Base-by-base conservation (phyloP, 1,140 invertebrate genomes). In the Coboldia fuscipes region DNA sequence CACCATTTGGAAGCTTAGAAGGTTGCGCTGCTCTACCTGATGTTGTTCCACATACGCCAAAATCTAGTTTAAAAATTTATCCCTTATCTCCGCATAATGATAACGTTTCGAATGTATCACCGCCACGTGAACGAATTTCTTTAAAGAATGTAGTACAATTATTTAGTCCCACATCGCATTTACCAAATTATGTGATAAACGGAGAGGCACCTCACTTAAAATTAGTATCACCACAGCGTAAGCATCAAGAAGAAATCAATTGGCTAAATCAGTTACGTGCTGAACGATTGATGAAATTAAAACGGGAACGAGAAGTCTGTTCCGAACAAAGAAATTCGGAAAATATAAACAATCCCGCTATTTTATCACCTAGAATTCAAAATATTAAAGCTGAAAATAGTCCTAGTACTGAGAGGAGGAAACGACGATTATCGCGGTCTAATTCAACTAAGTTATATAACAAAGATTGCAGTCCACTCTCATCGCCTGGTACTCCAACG, bases 101-200 rank as follows among this genome's bases (percentile, higher is more conserved):
- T 30, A 13, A 13, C 15, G 16, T 33, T 16, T 8, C 3, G 1
- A 2, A 15, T 7, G 16, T 33, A 9, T 16, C 33, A 9, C 15
- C 20, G 7, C n/a, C 30, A 30, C 9, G 21, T 20, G 40, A 21
- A 36, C 37, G 15, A 30, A 42, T 34, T 3, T 37, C 38, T 39
- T 36, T 10, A n/a, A 22, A 12, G 20, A 12, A 16, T 6, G 39
- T 46, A 17, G 29, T 42, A 6, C 12, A 38, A 39, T 46, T 70
- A 51, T 53, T 50, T 29, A 75, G 72, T 1, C 76, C 75, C 0
- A 81, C 75, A 0, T 59, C 64, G 4, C 74, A 81, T 52, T 54
- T 84, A 16, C 81, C 81, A 0, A 77, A 83, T 54, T 82, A 65
- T 40, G 75, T 77, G 1, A 39, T 75, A 3, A 70, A 77, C 41